Evolutionary conservation across 1,140 invertebrate genomes (phyloP), one percentile per base, ranked within the genome.

Genomic region (Andrena cerasifolii): DNA sequence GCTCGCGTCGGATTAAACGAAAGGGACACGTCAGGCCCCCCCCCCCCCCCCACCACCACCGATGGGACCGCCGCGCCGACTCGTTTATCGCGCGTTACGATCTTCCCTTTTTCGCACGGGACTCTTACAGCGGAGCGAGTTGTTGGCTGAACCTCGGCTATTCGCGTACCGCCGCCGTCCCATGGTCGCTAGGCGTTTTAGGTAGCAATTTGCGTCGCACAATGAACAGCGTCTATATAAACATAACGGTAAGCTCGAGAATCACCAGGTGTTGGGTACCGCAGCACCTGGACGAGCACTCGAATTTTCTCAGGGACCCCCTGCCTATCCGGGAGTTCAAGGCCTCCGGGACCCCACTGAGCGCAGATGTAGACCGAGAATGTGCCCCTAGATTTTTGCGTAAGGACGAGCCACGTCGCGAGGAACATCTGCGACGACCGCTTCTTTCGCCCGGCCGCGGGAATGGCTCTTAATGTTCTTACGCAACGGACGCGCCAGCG

Each of bases 261-360:
- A 66, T 56, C 66, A 49, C 75, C 79, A 78, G 75, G 79, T 80
- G 75, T 58, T 71, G 14, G n/a, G 31, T 10, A 12, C 24, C 53
- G n/a, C 40, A 65, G 78, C 79, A 81, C 79, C 79, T 81, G 79
- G 79, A 61, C 75, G 67, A 31, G 33, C 75, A 82, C 77, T 79
- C 31, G 51, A 66, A 85, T 86, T 87, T 85, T 85, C 80, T 82
- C 80, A 63, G 58, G 70, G 72, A 66, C 53, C 73, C n/a, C 67
- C 51, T 54, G 10, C 59, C 26, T 21, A 10, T 4, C 26, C 36
- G 47, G 26, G 70, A 80, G 59, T 63, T 51, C 56, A 72, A 68
- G 74, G 71, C 70, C 61, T 56, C 61, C 33, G 33, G 66, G 59
- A 78, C 79, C 75, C 74, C 75, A 66, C 54, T 33, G 75, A 14